Base-by-base conservation (phyloP, 2,888 invertebrate species). In the Zelleria hepariella region DNA sequence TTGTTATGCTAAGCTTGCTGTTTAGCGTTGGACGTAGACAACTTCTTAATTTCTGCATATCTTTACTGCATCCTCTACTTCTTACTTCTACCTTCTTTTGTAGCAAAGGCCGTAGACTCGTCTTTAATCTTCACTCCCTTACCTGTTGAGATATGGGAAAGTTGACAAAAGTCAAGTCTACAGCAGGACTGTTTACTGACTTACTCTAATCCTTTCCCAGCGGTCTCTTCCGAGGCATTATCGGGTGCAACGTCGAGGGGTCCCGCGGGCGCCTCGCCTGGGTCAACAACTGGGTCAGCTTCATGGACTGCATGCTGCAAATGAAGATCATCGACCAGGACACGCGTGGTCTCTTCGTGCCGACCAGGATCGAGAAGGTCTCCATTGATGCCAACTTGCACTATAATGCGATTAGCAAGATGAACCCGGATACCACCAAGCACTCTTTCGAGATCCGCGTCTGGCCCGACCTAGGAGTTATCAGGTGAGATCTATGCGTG, bases 241-340 rank as follows among this genome's bases (percentile, higher is more conserved):
- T 88, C 4, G 86, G 87, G 5, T 88, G 90, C 65, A 90, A 89
- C 67, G 77, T 88, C 7, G 80, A 88, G 62, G 90, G 90, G 27
- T 86, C 81, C 2, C 80, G 82, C 1, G 91, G 91, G 1, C 80
- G 82, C 23, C 74, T 92, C 5, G 77, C 89, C 58, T 97, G 96
- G 96, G 89, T 91, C 57, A 93, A 93, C 68, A 95, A 96, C 80
- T 98, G 97, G 96, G 93, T 95, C 6, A 91, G 95, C 2, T 96
- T 96, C 78, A 91, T 98, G 84, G 97, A 98, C 82, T 94, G 94
- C 42, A 94, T 98, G 93, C 87, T 98, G 15, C 97, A 98, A 79
- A 92, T 95, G 68, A 91, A 92, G 68, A 92, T 96, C 57, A 75
- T 96, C 25, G 91, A 92, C 25, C 89, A 92, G 60, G 92, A 93